phyloP scores from a whole-genome alignment of 2,888 invertebrate species.

The Noctua janthina region DNA sequence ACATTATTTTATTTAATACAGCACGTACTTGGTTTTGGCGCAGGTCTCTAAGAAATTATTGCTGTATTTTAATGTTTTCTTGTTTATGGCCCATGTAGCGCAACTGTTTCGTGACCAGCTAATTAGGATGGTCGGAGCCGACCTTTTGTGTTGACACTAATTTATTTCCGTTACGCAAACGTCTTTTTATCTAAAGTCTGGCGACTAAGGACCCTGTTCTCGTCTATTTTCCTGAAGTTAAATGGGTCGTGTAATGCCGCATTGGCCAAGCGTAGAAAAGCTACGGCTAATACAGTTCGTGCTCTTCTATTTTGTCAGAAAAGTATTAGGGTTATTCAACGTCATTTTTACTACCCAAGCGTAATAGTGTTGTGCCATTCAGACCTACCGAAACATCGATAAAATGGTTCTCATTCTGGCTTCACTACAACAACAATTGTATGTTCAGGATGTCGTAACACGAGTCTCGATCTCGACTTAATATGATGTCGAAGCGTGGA shows the following conservation, averaged over 20 bases:
- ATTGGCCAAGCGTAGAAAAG: slow-evolving; percentile 20
- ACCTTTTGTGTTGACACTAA: slow-evolving; percentile 65
- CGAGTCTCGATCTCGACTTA: slow-evolving; percentile 42
- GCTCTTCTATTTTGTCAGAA: not conserved
- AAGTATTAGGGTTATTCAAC: not conserved
- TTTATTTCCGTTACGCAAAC: slow-evolving; percentile 59
- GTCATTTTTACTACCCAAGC: not conserved
- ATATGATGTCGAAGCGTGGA: slow-evolving; percentile 58
- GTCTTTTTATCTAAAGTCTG: slow-evolving; percentile 51
- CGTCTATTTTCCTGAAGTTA: slow-evolving; percentile 39
- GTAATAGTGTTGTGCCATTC: slow-evolving; percentile 3
- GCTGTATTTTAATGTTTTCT: slow-evolving; percentile 69
- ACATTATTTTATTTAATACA: slow-evolving; percentile 40
- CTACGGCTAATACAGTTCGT: slow-evolving; percentile 1
- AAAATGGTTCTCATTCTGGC: slow-evolving; percentile 11
- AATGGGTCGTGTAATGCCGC: slow-evolving; percentile 34
- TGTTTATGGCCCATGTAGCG: slow-evolving; percentile 74
- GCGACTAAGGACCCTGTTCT: slow-evolving; percentile 39
- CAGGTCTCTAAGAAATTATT: slow-evolving; percentile 60
- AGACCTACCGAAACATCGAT: slow-evolving; percentile 6
- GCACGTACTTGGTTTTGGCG: slow-evolving; percentile 61
- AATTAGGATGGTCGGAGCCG: slow-evolving; percentile 69
- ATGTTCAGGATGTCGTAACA: slow-evolving; percentile 51
- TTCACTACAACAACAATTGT: slow-evolving; percentile 17
- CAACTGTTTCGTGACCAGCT: slow-evolving; percentile 76